Percentiles rank a stretch among this genome's conserved stretches.
Evolutionary conservation across 1,140 invertebrate genomes (phyloP).

Genomic region (Sycophaga agraensis): DNA sequence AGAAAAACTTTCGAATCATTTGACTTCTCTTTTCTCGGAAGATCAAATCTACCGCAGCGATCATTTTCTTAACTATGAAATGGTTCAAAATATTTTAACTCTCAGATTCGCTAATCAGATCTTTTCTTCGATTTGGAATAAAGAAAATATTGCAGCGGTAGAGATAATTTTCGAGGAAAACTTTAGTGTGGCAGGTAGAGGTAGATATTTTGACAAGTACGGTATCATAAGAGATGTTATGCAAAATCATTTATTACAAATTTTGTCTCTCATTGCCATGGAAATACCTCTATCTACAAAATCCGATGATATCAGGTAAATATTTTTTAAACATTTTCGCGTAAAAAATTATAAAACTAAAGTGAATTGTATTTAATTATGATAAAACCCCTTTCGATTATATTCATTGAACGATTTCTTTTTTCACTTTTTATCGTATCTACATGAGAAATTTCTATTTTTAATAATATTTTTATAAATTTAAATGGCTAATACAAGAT

Average conservation of each 20-base stretch:
- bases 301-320: conserved; percentile 93
- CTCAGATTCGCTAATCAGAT: conserved; percentile 86
- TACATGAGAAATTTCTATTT: too few species aligned
- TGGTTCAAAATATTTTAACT: conserved; percentile 99
- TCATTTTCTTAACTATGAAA: conserved; percentile 99
- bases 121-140: conserved; percentile 87
- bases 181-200: conserved; percentile 96
- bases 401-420: too few species aligned
- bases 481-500: too few species aligned
- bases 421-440: too few species aligned
- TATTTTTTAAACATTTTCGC: not conserved
- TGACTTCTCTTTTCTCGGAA: conserved; percentile 87
- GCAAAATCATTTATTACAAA: conserved; percentile 99
- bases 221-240: conserved; percentile 98
- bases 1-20: conserved; percentile 80
- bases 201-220: conserved; percentile 98
- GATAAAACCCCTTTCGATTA: too few species aligned
- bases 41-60: conserved; percentile 97
- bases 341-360: not conserved
- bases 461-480: too few species aligned
- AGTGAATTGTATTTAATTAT: not conserved
- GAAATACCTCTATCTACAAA: conserved; percentile 92
- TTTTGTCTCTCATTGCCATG: conserved; percentile 96
- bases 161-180: conserved; percentile 98
- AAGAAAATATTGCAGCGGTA: conserved; percentile 92